Evolutionary conservation across 1,140 invertebrate genomes (phyloP).

Genomic region (Phymastichus coffea): DNA sequence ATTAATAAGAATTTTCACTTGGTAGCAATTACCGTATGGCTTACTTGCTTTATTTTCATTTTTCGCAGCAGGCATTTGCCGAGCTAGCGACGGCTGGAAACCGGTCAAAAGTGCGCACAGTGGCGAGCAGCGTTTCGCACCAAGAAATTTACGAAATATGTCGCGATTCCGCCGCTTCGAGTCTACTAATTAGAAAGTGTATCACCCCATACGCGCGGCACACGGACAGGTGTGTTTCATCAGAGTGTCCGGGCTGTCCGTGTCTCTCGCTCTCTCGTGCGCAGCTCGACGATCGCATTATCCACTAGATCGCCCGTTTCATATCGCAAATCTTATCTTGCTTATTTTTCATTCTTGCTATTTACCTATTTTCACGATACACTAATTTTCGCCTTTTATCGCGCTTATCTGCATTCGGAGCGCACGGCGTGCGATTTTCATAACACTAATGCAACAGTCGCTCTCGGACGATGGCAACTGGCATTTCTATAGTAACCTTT

Average conservation of each 20-base stretch:
- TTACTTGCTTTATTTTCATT: background rate
- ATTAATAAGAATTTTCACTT: conserved; percentile 19
- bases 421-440: background rate
- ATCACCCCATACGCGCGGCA: conserved; percentile 6
- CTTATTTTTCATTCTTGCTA: background rate
- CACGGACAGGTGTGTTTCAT: background rate
- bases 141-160: background rate
- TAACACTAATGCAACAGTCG: no score
- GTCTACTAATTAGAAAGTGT: conserved; percentile 28
- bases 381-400: background rate
- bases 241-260: background rate
- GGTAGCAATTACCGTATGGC: background rate
- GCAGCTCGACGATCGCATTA: background rate
- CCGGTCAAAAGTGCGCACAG: background rate
- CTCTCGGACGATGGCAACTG: no score
- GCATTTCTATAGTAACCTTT: no score
- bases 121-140: background rate
- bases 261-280: background rate
- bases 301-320: conserved; percentile 9
- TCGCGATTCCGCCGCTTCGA: background rate
- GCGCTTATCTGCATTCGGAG: background rate
- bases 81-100: background rate
- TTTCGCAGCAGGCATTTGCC: no score
- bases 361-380: no score
- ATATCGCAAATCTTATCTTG: background rate